Evolutionary conservation across 2,113 vertebrate genomes (phyloP).

Genomic region (Felis chaus): DNA sequence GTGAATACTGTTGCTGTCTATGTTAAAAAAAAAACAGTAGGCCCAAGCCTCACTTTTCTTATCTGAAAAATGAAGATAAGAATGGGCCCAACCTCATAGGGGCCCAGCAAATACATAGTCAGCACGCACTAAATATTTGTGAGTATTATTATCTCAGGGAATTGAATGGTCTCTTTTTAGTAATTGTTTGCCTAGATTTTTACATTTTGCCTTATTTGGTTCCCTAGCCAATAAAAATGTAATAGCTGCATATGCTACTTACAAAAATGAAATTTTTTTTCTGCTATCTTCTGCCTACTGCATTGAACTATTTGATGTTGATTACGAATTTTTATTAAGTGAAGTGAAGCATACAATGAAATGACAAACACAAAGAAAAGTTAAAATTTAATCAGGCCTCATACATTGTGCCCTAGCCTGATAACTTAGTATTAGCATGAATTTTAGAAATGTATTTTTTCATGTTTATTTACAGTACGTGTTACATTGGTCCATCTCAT

Average conservation of each 20-base stretch:
- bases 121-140: not conserved
- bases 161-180: not conserved
- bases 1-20: not conserved
- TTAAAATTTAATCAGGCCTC: not conserved
- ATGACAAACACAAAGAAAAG: not conserved
- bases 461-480: not conserved
- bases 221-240: not conserved
- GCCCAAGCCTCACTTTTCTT: not conserved
- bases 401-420: not conserved
- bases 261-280: constrained; percentile 7
- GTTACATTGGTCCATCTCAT: not conserved
- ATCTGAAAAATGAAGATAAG: not conserved
- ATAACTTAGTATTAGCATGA: not conserved
- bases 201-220: not conserved
- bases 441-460: not conserved
- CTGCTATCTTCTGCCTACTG: not conserved
- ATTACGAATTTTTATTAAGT: not conserved
- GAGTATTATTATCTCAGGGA: not conserved
- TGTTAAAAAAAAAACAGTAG: not conserved
- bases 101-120: not conserved
- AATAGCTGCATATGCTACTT: not conserved
- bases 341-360: not conserved
- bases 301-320: not conserved
- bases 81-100: not conserved
- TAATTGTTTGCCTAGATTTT: not conserved